Percentiles rank a stretch among this genome's conserved stretches.
phyloP scores from a whole-genome alignment of 2,888 invertebrate genomes.

The Callosobruchus maculatus region DNA sequence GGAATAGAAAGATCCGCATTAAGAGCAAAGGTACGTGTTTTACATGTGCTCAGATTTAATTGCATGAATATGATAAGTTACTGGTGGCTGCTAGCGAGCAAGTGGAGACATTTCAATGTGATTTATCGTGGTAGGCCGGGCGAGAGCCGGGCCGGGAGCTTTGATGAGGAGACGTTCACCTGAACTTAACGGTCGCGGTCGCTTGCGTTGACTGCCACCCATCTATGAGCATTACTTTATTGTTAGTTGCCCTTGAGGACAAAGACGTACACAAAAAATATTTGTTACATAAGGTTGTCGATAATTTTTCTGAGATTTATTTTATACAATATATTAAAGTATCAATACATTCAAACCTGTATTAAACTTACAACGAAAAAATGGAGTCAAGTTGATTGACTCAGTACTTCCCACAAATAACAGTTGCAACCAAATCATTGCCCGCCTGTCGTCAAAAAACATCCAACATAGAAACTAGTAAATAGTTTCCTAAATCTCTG shows the following conservation, averaged over 20 bases:
- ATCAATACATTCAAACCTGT: too few species aligned
- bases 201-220: background rate
- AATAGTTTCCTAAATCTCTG: too few species aligned
- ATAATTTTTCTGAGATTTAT: too few species aligned
- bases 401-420: too few species aligned
- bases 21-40: constrained; percentile 17
- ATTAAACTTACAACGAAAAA: too few species aligned
- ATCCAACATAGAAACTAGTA: too few species aligned
- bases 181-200: constrained; percentile 10
- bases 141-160: constrained; percentile 18
- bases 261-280: background rate
- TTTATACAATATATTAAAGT: too few species aligned
- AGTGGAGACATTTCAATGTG: constrained; percentile 29
- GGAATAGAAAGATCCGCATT: background rate
- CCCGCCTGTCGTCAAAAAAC: too few species aligned
- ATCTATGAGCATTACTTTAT: background rate
- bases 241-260: background rate
- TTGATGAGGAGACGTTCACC: constrained; percentile 32
- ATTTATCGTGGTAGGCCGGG: constrained; percentile 28
- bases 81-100: constrained; percentile 19
- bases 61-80: constrained; percentile 32
- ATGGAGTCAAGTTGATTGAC: too few species aligned
- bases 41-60: constrained; percentile 36
- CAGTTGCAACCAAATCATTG: too few species aligned
- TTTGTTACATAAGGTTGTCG: too few species aligned